A percentile compares a stretch with the other conserved stretches of the same genome.
Conservation (phyloP, 2,797 vertebrate genomes). For the Eulemur rubriventer region DNA sequence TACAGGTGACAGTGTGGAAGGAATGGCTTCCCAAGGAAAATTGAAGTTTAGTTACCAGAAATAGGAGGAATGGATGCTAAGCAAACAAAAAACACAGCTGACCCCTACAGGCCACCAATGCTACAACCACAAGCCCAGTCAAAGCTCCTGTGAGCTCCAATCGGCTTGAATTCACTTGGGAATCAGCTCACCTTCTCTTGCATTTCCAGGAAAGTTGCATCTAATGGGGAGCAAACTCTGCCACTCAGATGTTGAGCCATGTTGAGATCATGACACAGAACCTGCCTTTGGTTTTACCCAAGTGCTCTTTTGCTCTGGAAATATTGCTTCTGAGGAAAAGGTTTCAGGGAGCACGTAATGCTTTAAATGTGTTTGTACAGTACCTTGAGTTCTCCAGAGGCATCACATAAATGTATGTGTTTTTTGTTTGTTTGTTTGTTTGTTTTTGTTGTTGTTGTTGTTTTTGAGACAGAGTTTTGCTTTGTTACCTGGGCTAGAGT, state of each 20-base stretch:
- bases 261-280: background rate
- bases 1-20: background rate
- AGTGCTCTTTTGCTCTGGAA: background rate
- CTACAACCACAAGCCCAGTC: background rate
- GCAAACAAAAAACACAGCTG: conserved; percentile 54
- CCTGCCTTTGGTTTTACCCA: conserved; percentile 18
- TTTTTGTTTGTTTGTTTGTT: too few relatives aligned
- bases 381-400: conserved; percentile 22
- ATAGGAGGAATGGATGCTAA: background rate
- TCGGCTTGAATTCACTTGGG: background rate
- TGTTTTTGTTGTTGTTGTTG: too few relatives aligned
- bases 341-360: conserved; percentile 9
- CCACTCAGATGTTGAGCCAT: background rate
- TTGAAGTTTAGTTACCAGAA: background rate
- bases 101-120: background rate
- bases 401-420: background rate
- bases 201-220: conserved; percentile 4
- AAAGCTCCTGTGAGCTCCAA: background rate
- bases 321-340: conserved; percentile 26
- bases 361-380: conserved; percentile 10
- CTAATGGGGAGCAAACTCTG: background rate
- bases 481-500: too few relatives aligned
- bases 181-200: background rate
- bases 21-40: conserved; percentile 9
- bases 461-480: too few relatives aligned